phyloP scores from a whole-genome alignment of 2,797 vertebrate species.

The Luscinia megarhynchos region DNA sequence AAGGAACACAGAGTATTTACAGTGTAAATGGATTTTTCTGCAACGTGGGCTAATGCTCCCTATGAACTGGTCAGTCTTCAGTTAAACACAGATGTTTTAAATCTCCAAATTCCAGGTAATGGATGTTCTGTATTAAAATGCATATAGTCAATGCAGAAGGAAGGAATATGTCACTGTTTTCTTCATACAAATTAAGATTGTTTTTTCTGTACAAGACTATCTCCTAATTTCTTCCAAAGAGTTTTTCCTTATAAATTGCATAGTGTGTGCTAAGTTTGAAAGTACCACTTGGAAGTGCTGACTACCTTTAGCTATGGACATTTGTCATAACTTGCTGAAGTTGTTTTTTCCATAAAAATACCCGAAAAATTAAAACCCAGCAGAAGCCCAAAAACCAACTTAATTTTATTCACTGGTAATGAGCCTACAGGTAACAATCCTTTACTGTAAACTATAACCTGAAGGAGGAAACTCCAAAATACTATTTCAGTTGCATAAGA shows the following conservation, averaged over 20 bases:
- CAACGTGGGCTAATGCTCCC: background rate
- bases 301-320: background rate
- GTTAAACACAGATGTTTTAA: background rate
- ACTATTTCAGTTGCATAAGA: background rate
- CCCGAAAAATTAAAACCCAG: rapidly evolving
- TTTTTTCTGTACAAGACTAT: background rate
- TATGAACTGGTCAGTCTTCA: background rate
- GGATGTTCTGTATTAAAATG: background rate
- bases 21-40: background rate
- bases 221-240: background rate
- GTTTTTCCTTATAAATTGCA: background rate
- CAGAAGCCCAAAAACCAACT: background rate
- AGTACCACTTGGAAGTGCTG: background rate
- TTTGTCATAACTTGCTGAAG: background rate
- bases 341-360: background rate
- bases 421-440: background rate
- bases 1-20: background rate
- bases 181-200: background rate
- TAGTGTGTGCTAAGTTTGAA: background rate
- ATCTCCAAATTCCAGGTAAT: background rate
- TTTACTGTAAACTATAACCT: background rate
- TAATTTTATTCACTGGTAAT: background rate
- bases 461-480: background rate
- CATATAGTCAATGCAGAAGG: background rate
- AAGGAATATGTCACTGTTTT: background rate